Conservation (phyloP, 30 jellyfish, hydroid and myxozoan genomes). For the Hydractinia echinata region DNA sequence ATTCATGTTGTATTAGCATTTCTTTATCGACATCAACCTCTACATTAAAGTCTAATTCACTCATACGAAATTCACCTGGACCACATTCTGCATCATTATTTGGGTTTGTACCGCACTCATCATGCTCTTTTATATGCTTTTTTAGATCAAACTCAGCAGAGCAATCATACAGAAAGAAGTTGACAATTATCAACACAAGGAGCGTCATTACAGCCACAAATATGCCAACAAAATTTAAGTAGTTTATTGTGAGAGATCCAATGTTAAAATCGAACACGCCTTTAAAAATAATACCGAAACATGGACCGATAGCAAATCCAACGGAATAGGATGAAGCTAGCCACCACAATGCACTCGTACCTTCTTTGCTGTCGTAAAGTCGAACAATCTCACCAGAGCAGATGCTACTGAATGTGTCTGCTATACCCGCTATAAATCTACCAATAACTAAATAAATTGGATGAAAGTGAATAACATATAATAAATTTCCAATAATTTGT, state of each 20-base stretch:
- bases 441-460: conserved; percentile 24
- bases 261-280: neutral
- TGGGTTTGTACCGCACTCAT: too few species aligned
- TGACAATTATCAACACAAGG: neutral
- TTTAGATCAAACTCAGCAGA: neutral
- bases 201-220: neutral
- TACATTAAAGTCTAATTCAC: too few species aligned
- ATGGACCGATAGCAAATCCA: conserved; percentile 29
- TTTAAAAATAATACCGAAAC: neutral
- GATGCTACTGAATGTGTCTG: neutral
- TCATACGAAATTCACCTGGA: too few species aligned
- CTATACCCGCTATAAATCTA: conserved; percentile 24
- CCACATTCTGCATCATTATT: too few species aligned
- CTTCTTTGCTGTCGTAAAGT: too few species aligned
- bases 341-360: conserved; percentile 6
- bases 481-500: conserved; percentile 20
- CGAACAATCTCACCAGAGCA: conserved; percentile 24
- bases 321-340: conserved; percentile 3
- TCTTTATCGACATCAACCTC: too few species aligned
- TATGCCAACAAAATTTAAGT: neutral
- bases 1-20: too few species aligned
- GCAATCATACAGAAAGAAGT: neutral
- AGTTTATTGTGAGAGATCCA: conserved; percentile 19
- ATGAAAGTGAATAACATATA: conserved; percentile 4
- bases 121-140: too few species aligned